A percentile compares a stretch with the other conserved stretches of the same genome.
These are phyloP conservation scores for Ceyx margarethae DNA, from an alignment of 2,113 vertebrate genomes.

Conservation along the genomic window DNA sequence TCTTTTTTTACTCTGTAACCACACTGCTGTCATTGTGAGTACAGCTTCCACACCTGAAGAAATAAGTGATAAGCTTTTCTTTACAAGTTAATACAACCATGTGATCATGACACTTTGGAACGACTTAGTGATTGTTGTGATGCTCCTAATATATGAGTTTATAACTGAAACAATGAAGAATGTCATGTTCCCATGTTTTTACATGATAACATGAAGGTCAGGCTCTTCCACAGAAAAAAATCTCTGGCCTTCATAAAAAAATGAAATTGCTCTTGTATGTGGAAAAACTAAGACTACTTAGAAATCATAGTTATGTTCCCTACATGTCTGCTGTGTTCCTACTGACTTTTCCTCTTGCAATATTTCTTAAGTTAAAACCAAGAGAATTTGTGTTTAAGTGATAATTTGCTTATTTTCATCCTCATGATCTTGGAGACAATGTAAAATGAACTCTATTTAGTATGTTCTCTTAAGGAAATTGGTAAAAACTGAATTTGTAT, in stretches of 20 bases:
- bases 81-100: neutral
- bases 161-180: neutral
- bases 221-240: neutral
- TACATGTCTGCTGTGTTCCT: fast-evolving
- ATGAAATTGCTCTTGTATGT: neutral
- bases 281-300: neutral
- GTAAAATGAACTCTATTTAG: neutral
- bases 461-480: neutral
- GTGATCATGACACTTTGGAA: neutral
- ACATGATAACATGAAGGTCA: neutral
- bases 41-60: neutral
- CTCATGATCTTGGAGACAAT: fast-evolving
- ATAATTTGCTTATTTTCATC: neutral
- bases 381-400: neutral
- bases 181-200: neutral
- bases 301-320: neutral
- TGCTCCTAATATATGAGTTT: neutral
- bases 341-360: neutral
- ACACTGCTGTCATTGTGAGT: neutral
- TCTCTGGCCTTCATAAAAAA: neutral
- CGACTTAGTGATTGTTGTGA: neutral
- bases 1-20: neutral
- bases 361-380: neutral
- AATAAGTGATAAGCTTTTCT: neutral
- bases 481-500: neutral